Percentiles rank a stretch among this genome's conserved stretches.
phyloP scores from a whole-genome alignment of 2,797 vertebrate species.

The Manis crassicaudata region DNA sequence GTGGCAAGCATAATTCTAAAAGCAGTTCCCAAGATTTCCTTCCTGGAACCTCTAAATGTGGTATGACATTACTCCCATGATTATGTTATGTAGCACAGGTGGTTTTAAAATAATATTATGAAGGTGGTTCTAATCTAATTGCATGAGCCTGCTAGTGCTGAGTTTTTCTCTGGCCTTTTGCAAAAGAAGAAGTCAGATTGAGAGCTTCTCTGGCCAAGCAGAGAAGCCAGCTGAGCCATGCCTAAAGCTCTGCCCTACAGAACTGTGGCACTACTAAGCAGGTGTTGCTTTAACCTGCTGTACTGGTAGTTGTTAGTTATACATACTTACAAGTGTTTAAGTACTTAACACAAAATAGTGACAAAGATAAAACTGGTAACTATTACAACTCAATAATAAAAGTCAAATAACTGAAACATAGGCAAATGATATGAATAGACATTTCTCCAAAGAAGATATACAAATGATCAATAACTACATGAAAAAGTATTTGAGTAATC shows the following conservation, averaged over 20 bases:
- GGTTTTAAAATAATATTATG: neutral
- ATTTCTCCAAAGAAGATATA: neutral
- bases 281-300: neutral
- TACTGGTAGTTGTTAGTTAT: neutral
- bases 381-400: conserved; percentile 25
- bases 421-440: neutral
- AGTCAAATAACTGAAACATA: neutral
- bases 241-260: neutral
- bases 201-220: neutral
- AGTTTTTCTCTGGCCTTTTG: neutral
- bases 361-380: conserved; percentile 14
- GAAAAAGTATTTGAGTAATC: neutral
- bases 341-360: neutral
- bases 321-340: neutral
- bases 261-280: neutral
- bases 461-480: neutral
- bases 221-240: neutral
- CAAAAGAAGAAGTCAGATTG: neutral
- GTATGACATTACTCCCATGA: neutral
- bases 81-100: neutral
- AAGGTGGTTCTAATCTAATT: neutral
- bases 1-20: neutral
- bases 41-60: neutral
- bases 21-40: neutral
- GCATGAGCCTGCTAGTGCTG: neutral